Conservation (phyloP, 2,888 invertebrate genomes). For the Azorinus chamasolen region DNA sequence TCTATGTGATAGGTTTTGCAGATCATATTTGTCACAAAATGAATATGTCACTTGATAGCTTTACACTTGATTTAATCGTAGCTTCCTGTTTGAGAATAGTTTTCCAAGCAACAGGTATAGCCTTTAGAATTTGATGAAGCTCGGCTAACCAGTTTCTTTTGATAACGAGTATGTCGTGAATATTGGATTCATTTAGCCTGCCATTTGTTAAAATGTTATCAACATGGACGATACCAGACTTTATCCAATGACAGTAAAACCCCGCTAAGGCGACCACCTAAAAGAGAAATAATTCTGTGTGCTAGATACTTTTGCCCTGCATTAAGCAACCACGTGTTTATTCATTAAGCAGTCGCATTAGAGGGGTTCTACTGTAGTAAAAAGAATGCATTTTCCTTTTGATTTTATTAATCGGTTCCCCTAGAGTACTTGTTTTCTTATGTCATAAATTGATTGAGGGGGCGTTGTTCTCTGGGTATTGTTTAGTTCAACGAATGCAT, state of each 20-base stretch:
- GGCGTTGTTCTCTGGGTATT: not conserved
- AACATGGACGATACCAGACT: too few relatives aligned
- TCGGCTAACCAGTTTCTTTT: constrained; percentile 8
- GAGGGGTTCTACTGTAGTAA: too few relatives aligned
- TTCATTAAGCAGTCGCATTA: too few relatives aligned
- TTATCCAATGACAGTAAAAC: too few relatives aligned
- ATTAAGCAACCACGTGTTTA: too few relatives aligned
- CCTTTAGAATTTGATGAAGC: not conserved
- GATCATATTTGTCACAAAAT: not conserved
- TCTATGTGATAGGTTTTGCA: not conserved
- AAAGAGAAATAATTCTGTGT: too few relatives aligned
- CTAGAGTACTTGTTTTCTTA: not conserved
- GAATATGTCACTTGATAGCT: not conserved
- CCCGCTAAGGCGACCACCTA: too few relatives aligned
- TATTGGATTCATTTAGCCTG: too few relatives aligned
- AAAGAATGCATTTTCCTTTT: not conserved
- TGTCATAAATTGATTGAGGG: not conserved
- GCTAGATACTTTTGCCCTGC: too few relatives aligned
- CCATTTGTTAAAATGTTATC: too few relatives aligned
- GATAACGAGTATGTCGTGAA: too few relatives aligned
- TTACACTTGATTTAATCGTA: not conserved
- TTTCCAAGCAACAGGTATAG: not conserved
- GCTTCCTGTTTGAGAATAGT: not conserved
- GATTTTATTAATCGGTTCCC: constrained; percentile 3
- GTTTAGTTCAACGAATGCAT: too few relatives aligned